Evolutionary conservation across 2,888 invertebrate genomes (phyloP).

Genomic region (Trichopoda pennipes): DNA sequence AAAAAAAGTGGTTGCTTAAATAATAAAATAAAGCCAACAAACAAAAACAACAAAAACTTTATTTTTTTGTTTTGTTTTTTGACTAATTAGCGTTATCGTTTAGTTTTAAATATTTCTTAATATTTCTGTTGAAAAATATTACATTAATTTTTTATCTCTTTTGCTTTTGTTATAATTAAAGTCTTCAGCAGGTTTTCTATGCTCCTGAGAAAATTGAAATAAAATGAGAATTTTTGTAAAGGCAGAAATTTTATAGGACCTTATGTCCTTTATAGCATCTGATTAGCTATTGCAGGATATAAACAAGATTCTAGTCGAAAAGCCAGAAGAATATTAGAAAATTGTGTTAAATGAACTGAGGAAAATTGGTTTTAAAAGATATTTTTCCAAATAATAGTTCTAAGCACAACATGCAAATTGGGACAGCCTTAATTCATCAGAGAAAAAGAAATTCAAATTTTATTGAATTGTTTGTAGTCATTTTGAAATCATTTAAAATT

Average conservation of each 20-base stretch:
- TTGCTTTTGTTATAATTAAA: conserved; percentile 15
- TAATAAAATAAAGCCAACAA: conserved; percentile 31
- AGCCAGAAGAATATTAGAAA: too few relatives aligned
- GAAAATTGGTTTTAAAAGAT: too few relatives aligned
- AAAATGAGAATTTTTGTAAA: neutral
- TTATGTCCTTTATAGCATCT: too few relatives aligned
- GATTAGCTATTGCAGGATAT: too few relatives aligned
- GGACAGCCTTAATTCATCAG: too few relatives aligned
- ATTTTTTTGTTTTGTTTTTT: conserved; percentile 41
- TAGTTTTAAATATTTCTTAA: conserved; percentile 56
- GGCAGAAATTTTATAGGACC: too few relatives aligned
- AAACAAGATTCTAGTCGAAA: too few relatives aligned
- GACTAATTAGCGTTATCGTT: conserved; percentile 70
- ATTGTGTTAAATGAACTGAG: too few relatives aligned
- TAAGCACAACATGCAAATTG: too few relatives aligned
- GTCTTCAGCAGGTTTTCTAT: neutral
- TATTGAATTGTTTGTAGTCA: too few relatives aligned
- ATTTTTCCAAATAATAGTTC: too few relatives aligned
- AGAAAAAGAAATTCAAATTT: too few relatives aligned
- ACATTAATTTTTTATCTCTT: conserved; percentile 32
- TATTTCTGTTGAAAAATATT: conserved; percentile 40
- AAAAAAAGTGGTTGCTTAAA: conserved; percentile 20
- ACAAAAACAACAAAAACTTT: conserved; percentile 18
- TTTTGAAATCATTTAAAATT: neutral
- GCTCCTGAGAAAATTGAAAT: conserved; percentile 10